Evolutionary conservation across 2,113 vertebrate genomes (phyloP).

Genomic region (Hemibates koningsi): DNA sequence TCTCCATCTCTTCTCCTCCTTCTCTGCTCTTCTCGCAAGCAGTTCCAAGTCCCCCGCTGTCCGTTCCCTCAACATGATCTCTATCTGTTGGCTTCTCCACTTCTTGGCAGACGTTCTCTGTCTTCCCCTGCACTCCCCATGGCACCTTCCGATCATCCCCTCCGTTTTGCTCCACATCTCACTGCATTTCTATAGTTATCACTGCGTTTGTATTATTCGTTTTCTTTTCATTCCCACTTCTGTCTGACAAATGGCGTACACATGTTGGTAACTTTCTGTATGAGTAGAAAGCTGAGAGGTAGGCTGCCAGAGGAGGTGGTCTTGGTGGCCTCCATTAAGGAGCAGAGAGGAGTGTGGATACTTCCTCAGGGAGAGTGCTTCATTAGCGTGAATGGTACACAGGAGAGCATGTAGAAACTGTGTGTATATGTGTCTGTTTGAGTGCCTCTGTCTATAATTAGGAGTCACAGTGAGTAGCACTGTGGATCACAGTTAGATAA

Average conservation of each 20-base stretch:
- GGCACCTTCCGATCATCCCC: constrained; percentile 29
- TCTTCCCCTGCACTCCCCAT: constrained; percentile 31
- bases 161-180: constrained; percentile 8
- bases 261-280: background rate
- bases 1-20: constrained; percentile 35
- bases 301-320: constrained; percentile 13
- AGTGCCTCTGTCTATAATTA: constrained; percentile 64
- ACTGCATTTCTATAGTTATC: background rate
- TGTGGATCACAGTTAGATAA: constrained; percentile 62
- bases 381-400: constrained; percentile 65
- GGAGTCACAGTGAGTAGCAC: constrained; percentile 49
- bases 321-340: constrained; percentile 38
- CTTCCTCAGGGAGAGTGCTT: constrained; percentile 55
- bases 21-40: constrained; percentile 25
- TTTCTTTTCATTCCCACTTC: background rate
- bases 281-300: background rate
- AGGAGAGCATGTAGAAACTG: constrained; percentile 50
- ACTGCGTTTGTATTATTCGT: background rate
- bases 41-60: constrained; percentile 29
- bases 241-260: background rate
- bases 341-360: constrained; percentile 18
- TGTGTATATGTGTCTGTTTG: constrained; percentile 52
- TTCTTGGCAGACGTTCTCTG: constrained; percentile 34
- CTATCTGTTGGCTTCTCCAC: constrained; percentile 45
- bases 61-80: constrained; percentile 53